Evolutionary conservation across 2,113 vertebrate species (phyloP).

Genomic region (Rhombomys opimus): DNA sequence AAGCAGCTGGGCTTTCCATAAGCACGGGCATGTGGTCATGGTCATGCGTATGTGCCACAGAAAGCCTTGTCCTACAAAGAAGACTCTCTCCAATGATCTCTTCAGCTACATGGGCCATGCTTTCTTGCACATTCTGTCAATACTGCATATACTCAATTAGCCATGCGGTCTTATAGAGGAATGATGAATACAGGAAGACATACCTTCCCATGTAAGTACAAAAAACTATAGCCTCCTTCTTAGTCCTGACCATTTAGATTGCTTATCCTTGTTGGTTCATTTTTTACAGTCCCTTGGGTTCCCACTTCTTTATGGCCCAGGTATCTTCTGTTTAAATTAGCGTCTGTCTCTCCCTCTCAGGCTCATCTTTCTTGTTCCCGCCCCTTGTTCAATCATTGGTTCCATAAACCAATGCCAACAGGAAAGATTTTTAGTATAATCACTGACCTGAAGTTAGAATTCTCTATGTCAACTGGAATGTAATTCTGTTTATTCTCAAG

Average conservation of each 20-base stretch:
- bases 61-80: background rate
- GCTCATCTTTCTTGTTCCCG: background rate
- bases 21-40: fast-evolving
- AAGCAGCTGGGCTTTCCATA: background rate
- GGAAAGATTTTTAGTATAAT: background rate
- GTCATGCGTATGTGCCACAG: background rate
- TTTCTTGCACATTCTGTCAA: background rate
- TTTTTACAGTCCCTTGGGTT: no score
- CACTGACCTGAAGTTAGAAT: background rate
- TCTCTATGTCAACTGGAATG: background rate
- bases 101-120: background rate
- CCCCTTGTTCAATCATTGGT: background rate
- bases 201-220: background rate
- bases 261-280: background rate
- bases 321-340: background rate
- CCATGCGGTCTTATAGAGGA: background rate
- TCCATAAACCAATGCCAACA: background rate
- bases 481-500: background rate
- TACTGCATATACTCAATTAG: background rate
- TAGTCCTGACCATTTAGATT: background rate
- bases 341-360: background rate
- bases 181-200: background rate
- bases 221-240: fast-evolving
- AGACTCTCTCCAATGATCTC: background rate
- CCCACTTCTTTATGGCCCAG: background rate